Conservation (phyloP, 2,113 vertebrate species). For the Saccopteryx bilineata region DNA sequence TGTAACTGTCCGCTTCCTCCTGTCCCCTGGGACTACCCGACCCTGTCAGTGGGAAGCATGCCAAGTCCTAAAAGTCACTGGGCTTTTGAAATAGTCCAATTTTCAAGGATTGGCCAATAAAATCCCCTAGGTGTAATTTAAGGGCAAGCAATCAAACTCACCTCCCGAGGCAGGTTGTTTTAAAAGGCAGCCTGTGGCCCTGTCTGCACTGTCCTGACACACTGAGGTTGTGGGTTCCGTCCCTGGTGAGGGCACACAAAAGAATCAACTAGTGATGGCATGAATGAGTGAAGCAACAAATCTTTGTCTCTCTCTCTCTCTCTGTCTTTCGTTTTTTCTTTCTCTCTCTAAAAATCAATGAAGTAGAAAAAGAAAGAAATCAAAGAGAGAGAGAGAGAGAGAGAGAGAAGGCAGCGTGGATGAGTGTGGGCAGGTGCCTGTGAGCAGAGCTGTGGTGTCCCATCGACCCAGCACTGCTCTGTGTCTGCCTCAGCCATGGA, state of each 20-base stretch:
- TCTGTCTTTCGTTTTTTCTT: no score
- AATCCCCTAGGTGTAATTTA: neutral
- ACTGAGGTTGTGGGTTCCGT: no score
- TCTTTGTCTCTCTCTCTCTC: no score
- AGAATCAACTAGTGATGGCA: no score
- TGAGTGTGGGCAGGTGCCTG: fast-evolving
- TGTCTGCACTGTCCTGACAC: no score
- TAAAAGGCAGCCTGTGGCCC: neutral
- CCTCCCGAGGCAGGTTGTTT: neutral
- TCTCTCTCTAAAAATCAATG: no score
- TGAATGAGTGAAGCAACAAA: no score
- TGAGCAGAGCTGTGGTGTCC: fast-evolving
- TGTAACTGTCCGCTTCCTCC: neutral
- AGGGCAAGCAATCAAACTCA: neutral
- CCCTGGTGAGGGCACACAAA: no score
- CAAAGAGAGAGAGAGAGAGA: no score
- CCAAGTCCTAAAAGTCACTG: neutral
- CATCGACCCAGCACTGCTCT: neutral
- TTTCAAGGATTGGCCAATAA: neutral
- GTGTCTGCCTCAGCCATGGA: neutral
- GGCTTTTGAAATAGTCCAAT: neutral
- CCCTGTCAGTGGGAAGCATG: neutral
- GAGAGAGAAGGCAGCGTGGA: neutral
- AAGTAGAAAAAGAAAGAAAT: no score
- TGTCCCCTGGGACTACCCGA: fast-evolving